Conservation (phyloP, 2,113 vertebrate species). For the Notarius quadriscutis region DNA sequence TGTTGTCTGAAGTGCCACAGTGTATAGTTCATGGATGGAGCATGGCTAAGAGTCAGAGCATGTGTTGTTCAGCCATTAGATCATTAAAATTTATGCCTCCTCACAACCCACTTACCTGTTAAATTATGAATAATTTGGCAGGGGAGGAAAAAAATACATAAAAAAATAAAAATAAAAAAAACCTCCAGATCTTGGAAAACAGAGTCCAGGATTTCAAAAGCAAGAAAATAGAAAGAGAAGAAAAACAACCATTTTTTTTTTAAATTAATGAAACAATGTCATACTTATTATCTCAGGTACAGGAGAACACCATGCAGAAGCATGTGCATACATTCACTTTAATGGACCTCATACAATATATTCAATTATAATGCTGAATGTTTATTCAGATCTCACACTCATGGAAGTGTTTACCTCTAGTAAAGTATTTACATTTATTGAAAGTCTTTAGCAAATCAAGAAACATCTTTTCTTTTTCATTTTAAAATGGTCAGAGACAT, state of each 20-base stretch:
- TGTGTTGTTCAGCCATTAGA: neutral
- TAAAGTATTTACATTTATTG: neutral
- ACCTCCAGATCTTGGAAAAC: neutral
- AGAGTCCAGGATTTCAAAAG: neutral
- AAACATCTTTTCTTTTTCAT: neutral
- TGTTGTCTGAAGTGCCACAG: neutral
- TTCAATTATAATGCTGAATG: too few relatives aligned
- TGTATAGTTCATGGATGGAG: neutral
- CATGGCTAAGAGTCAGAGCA: neutral
- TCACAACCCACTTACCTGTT: neutral
- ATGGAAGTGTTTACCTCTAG: too few relatives aligned
- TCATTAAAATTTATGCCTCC: too few relatives aligned
- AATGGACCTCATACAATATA: too few relatives aligned
- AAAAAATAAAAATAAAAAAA: neutral
- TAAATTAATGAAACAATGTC: too few relatives aligned
- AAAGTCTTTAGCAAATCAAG: neutral
- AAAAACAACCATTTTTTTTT: neutral
- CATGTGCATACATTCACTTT: too few relatives aligned
- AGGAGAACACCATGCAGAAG: too few relatives aligned
- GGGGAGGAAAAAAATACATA: too few relatives aligned
- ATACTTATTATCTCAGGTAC: too few relatives aligned
- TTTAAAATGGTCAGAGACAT: neutral
- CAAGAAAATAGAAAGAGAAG: neutral
- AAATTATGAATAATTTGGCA: neutral
- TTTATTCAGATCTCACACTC: too few relatives aligned